phyloP scores from a whole-genome alignment of 2,888 invertebrate genomes.

The Phasia obesa region DNA sequence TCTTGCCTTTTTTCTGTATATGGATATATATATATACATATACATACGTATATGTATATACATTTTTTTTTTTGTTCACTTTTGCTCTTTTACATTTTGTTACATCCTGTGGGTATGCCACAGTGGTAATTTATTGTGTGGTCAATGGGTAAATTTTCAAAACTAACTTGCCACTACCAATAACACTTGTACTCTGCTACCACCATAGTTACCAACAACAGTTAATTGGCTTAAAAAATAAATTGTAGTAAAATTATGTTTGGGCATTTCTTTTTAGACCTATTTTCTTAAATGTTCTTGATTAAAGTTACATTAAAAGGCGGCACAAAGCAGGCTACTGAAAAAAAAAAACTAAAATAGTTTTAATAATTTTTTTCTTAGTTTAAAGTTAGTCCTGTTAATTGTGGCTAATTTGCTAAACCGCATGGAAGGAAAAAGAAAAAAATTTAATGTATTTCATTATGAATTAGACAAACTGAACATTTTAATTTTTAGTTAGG shows the following conservation, averaged over 20 bases:
- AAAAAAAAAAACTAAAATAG: too few relatives aligned
- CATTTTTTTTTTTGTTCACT: constrained; percentile 15
- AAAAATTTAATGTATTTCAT: background rate
- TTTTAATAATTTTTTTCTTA: background rate
- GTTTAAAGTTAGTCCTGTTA: constrained; percentile 26
- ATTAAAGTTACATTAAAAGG: background rate
- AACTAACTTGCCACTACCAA: constrained; percentile 19
- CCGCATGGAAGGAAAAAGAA: background rate
- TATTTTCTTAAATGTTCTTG: constrained; percentile 3
- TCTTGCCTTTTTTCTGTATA: too few relatives aligned
- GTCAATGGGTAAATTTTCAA: constrained; percentile 45
- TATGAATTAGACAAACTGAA: background rate
- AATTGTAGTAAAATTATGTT: constrained; percentile 9
- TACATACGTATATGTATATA: background rate
- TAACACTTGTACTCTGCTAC: background rate
- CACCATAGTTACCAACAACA: background rate
- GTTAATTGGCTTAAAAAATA: constrained; percentile 58
- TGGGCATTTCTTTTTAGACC: background rate
- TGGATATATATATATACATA: too few relatives aligned
- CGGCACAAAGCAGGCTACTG: background rate
- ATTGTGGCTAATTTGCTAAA: constrained; percentile 48
- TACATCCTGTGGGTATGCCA: constrained; percentile 42
- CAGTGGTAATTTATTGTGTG: constrained; percentile 59
- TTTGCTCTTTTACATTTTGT: constrained; percentile 37
- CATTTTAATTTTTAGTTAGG: too few relatives aligned